phyloP scores from a whole-genome alignment of 2,888 invertebrate species.

The Scaptomyza cyrtandrae region DNA sequence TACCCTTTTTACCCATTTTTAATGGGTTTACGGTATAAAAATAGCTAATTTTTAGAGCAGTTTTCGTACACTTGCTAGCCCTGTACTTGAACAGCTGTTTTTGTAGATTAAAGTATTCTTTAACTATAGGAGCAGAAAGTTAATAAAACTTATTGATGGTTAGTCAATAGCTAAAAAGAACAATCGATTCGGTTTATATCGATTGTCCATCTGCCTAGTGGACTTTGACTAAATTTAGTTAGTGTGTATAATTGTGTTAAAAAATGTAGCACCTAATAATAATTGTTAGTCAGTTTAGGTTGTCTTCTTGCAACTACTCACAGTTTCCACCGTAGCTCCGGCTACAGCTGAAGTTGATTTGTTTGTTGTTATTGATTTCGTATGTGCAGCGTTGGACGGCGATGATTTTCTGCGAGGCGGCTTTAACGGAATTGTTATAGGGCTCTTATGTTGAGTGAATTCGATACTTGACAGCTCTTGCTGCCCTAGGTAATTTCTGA shows the following conservation, averaged over 20 bases:
- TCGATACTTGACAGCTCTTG: constrained; percentile 46
- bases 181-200: too few species aligned
- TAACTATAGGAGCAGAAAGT: too few species aligned
- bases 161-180: too few species aligned
- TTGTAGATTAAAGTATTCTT: too few species aligned
- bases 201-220: too few species aligned
- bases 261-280: not conserved
- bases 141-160: too few species aligned
- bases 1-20: too few species aligned
- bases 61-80: too few species aligned
- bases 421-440: constrained; percentile 75
- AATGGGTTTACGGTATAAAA: too few species aligned
- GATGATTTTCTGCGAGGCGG: constrained; percentile 83
- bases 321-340: constrained; percentile 46
- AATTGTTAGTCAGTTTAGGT: constrained; percentile 21
- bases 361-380: constrained; percentile 29
- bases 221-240: too few species aligned
- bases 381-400: constrained; percentile 81
- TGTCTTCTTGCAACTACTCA: constrained; percentile 57
- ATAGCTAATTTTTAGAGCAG: too few species aligned
- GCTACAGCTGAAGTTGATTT: not conserved
- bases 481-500: constrained; percentile 2
- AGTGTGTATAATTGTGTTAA: not conserved
- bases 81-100: too few species aligned
- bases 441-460: constrained; percentile 55